phyloP scores from a whole-genome alignment of 2,888 invertebrate genomes.

The Zonitis immaculata region DNA sequence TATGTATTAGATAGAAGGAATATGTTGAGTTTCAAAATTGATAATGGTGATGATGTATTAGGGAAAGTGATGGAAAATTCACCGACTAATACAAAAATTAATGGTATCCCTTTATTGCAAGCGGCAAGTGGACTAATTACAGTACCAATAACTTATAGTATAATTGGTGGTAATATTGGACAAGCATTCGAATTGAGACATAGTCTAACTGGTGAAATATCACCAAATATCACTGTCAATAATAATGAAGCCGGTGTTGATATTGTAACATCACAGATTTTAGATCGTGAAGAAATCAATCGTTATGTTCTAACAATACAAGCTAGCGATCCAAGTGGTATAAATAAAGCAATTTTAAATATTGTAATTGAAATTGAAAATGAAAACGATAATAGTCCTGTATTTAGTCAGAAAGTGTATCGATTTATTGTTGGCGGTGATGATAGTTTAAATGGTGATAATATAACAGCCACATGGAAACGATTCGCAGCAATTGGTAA shows the following conservation, averaged over 20 bases:
- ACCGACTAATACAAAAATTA: constrained; percentile 65
- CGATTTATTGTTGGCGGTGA: constrained; percentile 71
- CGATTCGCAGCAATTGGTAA: constrained; percentile 79
- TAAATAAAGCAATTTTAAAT: constrained; percentile 77
- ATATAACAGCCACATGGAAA: constrained; percentile 64
- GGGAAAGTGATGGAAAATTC: constrained; percentile 76
- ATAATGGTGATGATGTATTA: constrained; percentile 57
- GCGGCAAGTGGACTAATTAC: constrained; percentile 65
- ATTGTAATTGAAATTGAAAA: constrained; percentile 73
- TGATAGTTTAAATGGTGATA: constrained; percentile 55
- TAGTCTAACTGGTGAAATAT: constrained; percentile 49
- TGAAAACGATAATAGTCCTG: constrained; percentile 88
- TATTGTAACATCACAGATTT: constrained; percentile 67
- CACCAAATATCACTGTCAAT: constrained; percentile 50
- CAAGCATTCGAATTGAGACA: constrained; percentile 69
- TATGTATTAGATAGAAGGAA: constrained; percentile 78
- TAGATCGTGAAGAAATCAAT: constrained; percentile 74
- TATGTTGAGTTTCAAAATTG: constrained; percentile 72
- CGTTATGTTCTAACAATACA: constrained; percentile 72
- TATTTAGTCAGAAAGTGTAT: constrained; percentile 74
- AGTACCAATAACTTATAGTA: constrained; percentile 70
- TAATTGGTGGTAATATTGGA: constrained; percentile 71
- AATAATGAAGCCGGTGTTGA: constrained; percentile 61
- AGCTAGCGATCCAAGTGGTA: constrained; percentile 73
- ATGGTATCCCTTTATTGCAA: constrained; percentile 66